phyloP scores from a whole-genome alignment of 2,888 invertebrate genomes.

The Chrysolina oricalcia region DNA sequence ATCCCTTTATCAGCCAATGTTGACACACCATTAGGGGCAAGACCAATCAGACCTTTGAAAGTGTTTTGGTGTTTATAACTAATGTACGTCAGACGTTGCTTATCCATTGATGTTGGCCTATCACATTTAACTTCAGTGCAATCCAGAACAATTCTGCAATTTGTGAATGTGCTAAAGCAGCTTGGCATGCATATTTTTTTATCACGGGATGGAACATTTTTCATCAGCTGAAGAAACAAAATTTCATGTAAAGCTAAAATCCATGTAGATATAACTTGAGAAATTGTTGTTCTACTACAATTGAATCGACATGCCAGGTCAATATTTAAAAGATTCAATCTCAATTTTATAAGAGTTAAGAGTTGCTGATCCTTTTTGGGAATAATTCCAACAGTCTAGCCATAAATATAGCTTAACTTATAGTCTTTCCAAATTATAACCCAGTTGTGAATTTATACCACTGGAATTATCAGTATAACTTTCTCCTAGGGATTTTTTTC shows the following conservation, averaged over 20 bases:
- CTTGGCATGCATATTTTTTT: neutral
- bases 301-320: conserved; percentile 22
- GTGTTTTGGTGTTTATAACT: too few relatives aligned
- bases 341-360: conserved; percentile 28
- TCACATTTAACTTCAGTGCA: neutral
- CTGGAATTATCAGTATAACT: too few relatives aligned
- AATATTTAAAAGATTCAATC: conserved; percentile 7
- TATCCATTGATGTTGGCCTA: neutral
- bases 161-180: neutral
- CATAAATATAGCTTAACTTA: conserved; percentile 19
- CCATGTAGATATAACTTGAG: conserved; percentile 24
- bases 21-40: too few relatives aligned
- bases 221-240: neutral
- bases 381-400: conserved; percentile 14
- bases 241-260: conserved; percentile 6
- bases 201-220: neutral
- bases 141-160: neutral
- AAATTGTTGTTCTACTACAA: conserved; percentile 1
- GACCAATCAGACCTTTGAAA: too few relatives aligned
- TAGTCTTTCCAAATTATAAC: too few relatives aligned
- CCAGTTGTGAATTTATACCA: too few relatives aligned
- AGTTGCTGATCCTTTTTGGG: conserved; percentile 30
- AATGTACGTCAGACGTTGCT: too few relatives aligned
- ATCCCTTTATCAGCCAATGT: conserved; percentile 26
- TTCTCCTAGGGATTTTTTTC: too few relatives aligned